Percentiles rank a stretch among this genome's conserved stretches.
phyloP scores from a whole-genome alignment of 2,888 invertebrate genomes.

The Apamea crenata region DNA sequence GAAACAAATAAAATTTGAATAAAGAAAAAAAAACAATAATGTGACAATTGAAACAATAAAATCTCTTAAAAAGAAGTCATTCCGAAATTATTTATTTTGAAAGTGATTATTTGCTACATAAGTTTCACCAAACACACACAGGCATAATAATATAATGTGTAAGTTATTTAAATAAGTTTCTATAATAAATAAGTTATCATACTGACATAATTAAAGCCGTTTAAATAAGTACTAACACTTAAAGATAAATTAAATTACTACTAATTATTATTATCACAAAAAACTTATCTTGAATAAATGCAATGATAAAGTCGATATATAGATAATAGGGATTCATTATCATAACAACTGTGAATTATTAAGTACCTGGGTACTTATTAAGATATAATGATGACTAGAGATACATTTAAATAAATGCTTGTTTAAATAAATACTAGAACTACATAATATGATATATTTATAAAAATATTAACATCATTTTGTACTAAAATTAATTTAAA shows the following conservation, averaged over 20 bases:
- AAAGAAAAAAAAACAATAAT: not conserved
- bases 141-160: not conserved
- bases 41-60: not conserved
- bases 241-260: too few species aligned
- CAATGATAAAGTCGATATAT: not conserved
- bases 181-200: not conserved
- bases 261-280: not conserved
- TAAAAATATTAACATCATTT: not conserved
- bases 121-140: not conserved
- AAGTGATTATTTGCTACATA: not conserved
- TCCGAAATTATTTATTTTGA: not conserved
- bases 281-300: not conserved
- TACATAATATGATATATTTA: not conserved
- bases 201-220: not conserved
- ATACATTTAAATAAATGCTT: slow-evolving; percentile 5
- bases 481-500: not conserved
- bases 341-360: not conserved
- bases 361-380: not conserved
- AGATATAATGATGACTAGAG: not conserved
- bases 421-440: not conserved
- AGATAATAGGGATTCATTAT: not conserved
- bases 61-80: not conserved
- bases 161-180: not conserved
- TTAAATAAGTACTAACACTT: not conserved
- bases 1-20: too few species aligned